Conservation (phyloP, 2,888 invertebrate species). For the Raillietiella orientalis region DNA sequence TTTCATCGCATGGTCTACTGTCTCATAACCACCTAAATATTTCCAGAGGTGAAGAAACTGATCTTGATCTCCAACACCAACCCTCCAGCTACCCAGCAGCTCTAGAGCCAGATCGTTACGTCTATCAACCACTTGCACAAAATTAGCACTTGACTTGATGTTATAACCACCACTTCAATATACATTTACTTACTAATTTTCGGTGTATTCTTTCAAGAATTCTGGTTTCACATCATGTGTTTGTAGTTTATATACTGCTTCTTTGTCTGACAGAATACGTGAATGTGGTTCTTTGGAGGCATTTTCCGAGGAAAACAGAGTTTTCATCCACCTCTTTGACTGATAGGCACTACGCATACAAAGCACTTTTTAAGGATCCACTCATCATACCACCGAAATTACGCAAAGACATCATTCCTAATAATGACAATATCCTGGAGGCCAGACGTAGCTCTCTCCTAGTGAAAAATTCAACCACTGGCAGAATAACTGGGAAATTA, state of each 20-base stretch:
- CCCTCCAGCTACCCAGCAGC: conserved; percentile 81
- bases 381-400: no score
- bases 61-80: conserved; percentile 85
- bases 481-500: no score
- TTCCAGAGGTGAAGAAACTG: conserved; percentile 89
- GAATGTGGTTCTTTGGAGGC: conserved; percentile 87
- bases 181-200: conserved; percentile 43
- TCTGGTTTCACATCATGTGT: conserved; percentile 82
- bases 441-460: no score
- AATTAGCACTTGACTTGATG: conserved; percentile 10
- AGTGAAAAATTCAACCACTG: no score
- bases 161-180: background rate
- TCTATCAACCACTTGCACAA: conserved; percentile 9
- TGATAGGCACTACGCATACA: no score
- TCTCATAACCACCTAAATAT: conserved; percentile 67
- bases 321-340: no score
- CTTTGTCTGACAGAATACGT: conserved; percentile 81
- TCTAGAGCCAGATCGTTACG: conserved; percentile 32
- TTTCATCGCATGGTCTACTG: conserved; percentile 41
- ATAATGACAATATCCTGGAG: no score
- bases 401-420: no score
- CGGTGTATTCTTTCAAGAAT: conserved; percentile 47
- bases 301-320: no score
- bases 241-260: conserved; percentile 73
- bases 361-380: no score